These are phyloP conservation scores for Glossosoma conforme DNA, from an alignment of 1,140 invertebrate genomes.

Conservation along the genomic window DNA sequence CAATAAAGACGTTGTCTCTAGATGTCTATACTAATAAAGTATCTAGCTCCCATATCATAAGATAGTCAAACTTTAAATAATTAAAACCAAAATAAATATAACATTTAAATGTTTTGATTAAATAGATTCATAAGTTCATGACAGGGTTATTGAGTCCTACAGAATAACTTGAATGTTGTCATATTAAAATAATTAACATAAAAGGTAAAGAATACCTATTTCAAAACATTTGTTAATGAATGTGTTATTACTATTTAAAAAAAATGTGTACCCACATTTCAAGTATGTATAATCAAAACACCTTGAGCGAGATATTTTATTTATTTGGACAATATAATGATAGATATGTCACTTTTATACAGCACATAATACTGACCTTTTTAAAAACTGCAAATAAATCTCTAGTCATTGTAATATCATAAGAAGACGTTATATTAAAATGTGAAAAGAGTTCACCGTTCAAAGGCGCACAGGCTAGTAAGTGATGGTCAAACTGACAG, in stretches of 20 bases:
- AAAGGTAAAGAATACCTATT: too few relatives aligned
- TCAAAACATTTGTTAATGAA: not conserved
- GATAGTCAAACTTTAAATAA: not conserved
- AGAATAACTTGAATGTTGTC: too few relatives aligned
- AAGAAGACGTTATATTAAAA: conserved; percentile 2
- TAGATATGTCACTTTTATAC: not conserved
- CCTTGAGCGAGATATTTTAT: not conserved
- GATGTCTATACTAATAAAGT: not conserved
- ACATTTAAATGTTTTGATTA: not conserved
- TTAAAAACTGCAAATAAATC: conserved; percentile 6
- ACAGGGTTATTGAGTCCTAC: not conserved
- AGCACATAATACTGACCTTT: not conserved
- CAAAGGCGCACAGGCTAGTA: conserved; percentile 9
- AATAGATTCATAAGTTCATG: not conserved
- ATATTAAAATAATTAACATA: too few relatives aligned
- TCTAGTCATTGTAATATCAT: conserved; percentile 5
- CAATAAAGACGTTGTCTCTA: too few relatives aligned
- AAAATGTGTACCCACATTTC: not conserved
- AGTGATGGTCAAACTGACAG: conserved; percentile 10
- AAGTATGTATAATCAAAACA: not conserved
- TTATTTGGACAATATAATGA: not conserved
- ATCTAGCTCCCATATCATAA: not conserved
- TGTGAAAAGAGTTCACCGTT: not conserved
- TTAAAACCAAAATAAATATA: not conserved
- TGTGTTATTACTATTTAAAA: not conserved